Evolutionary conservation across 2,113 vertebrate genomes (phyloP).

Genomic region (Tinamus guttatus): DNA sequence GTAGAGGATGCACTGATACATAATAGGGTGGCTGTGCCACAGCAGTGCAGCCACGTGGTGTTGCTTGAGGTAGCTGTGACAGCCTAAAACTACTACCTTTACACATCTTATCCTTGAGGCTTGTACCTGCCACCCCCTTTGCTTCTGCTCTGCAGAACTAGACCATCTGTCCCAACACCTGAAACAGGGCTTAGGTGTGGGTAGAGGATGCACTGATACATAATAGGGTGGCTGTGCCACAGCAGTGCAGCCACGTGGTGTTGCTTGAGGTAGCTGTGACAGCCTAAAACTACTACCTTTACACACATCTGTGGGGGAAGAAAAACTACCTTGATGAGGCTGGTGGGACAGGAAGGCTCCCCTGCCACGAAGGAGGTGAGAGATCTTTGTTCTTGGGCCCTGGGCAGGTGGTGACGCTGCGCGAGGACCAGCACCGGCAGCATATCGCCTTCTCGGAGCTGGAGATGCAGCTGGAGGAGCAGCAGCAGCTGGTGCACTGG

Average conservation of each 20-base stretch:
- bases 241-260: not conserved
- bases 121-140: not conserved
- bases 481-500: conserved; percentile 90
- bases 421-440: conserved; percentile 94
- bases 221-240: not conserved
- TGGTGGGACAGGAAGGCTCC: not conserved
- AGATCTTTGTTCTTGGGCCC: not conserved
- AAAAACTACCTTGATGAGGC: not conserved
- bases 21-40: not conserved
- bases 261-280: not conserved
- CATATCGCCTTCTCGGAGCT: conserved; percentile 91
- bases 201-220: not conserved
- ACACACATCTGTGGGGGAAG: not conserved
- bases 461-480: conserved; percentile 94
- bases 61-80: not conserved
- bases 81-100: too few relatives aligned
- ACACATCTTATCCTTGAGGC: not conserved
- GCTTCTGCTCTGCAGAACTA: not conserved
- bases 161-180: not conserved
- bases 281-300: not conserved
- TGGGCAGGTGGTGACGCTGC: conserved; percentile 91
- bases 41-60: not conserved
- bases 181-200: not conserved
- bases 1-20: not conserved
- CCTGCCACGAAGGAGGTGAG: not conserved